A percentile compares a stretch with the other conserved stretches of the same genome.
Conservation (phyloP, 1,140 invertebrate species). For the Pinna nobilis region DNA sequence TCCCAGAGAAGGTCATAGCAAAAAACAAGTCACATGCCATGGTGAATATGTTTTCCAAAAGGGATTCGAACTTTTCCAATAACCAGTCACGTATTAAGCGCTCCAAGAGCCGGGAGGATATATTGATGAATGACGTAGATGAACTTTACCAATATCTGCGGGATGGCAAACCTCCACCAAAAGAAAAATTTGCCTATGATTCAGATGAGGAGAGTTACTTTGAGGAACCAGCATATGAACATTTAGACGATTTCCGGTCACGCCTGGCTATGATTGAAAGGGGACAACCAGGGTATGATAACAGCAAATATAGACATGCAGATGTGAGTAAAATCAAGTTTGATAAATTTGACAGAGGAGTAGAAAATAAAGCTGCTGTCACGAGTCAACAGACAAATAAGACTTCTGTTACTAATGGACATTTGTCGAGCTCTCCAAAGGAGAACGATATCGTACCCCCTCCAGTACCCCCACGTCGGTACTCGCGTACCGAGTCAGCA, state of each 20-base stretch:
- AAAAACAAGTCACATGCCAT: slow-evolving; percentile 61
- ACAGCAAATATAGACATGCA: slow-evolving; percentile 31
- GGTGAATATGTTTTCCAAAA: slow-evolving; percentile 63
- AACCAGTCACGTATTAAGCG: slow-evolving; percentile 61
- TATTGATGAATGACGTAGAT: slow-evolving; percentile 92
- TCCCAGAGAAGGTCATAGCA: slow-evolving; percentile 58
- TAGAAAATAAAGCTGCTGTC: background rate
- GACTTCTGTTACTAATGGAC: background rate
- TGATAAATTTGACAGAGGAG: slow-evolving; percentile 2
- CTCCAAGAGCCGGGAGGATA: slow-evolving; percentile 76
- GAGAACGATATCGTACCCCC: slow-evolving; percentile 10
- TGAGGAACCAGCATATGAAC: slow-evolving; percentile 71
- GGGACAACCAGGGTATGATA: slow-evolving; percentile 45
- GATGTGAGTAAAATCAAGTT: slow-evolving; percentile 4
- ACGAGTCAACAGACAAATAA: background rate
- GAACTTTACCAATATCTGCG: slow-evolving; percentile 97
- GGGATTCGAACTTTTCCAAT: slow-evolving; percentile 15
- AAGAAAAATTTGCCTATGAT: slow-evolving; percentile 59
- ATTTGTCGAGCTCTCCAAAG: too few relatives aligned
- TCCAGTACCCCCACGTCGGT: slow-evolving; percentile 14
- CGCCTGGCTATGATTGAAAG: slow-evolving; percentile 57
- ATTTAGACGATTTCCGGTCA: slow-evolving; percentile 63
- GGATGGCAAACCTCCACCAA: slow-evolving; percentile 86
- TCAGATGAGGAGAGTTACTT: slow-evolving; percentile 71
- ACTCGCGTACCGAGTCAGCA: slow-evolving; percentile 25